phyloP scores from a whole-genome alignment of 2,888 invertebrate genomes.

The Odontothrips loti region DNA sequence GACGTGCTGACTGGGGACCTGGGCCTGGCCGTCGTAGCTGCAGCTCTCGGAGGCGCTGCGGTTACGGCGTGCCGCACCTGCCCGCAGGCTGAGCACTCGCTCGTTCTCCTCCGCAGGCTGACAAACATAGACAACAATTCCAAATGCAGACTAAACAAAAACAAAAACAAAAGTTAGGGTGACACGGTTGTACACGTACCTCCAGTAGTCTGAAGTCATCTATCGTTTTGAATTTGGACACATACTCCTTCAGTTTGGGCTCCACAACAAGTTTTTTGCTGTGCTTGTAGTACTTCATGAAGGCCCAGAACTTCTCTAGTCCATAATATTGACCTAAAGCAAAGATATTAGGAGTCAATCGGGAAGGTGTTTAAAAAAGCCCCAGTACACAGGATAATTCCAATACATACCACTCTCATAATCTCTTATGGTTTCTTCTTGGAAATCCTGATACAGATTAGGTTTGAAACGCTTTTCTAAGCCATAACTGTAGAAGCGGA shows the following conservation, averaged over 20 bases:
- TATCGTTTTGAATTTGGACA: conserved; percentile 77
- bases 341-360: conserved; percentile 28
- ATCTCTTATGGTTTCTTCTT: conserved; percentile 84
- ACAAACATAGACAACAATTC: neutral
- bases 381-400: conserved; percentile 28
- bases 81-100: neutral
- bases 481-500: conserved; percentile 97
- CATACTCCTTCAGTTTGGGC: conserved; percentile 63
- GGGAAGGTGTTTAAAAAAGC: neutral
- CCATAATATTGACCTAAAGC: conserved; percentile 88
- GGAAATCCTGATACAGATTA: conserved; percentile 94
- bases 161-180: neutral
- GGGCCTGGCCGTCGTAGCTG: conserved; percentile 25
- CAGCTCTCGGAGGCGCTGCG: conserved; percentile 63
- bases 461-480: conserved; percentile 92
- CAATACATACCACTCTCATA: conserved; percentile 69
- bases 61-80: conserved; percentile 53
- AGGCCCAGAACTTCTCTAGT: conserved; percentile 99
- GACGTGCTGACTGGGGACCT: neutral
- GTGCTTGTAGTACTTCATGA: conserved; percentile 92
- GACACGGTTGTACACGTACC: conserved; percentile 48
- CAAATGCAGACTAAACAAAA: conserved; percentile 30
- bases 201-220: conserved; percentile 83
- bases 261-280: conserved; percentile 69
- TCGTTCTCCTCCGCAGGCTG: conserved; percentile 4